Conservation (phyloP, 2,113 vertebrate genomes). For the Oreotrochilus melanogaster region DNA sequence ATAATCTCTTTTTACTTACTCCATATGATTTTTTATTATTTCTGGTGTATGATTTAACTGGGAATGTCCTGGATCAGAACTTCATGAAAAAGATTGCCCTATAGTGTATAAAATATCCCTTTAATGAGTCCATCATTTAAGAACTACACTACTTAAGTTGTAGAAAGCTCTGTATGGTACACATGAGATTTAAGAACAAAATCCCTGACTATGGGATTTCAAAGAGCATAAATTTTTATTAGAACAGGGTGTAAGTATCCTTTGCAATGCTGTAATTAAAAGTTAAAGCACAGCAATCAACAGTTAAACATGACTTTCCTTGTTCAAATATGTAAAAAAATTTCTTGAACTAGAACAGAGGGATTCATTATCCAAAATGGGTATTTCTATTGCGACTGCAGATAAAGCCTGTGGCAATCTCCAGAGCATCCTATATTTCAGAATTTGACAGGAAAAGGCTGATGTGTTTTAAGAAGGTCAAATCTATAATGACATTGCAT, state of each 20-base stretch:
- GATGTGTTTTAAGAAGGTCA: neutral
- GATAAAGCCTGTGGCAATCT: neutral
- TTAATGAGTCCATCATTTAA: neutral
- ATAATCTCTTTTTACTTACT: neutral
- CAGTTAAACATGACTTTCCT: neutral
- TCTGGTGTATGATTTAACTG: neutral
- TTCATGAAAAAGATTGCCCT: neutral
- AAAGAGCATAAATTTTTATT: neutral
- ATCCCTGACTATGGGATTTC: neutral
- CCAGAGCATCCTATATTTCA: neutral
- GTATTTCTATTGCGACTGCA: neutral
- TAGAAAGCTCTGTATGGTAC: neutral
- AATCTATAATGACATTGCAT: neutral
- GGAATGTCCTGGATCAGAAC: neutral
- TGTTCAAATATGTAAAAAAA: neutral
- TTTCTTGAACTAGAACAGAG: neutral
- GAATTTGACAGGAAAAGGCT: neutral
- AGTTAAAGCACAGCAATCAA: neutral
- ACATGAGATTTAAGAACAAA: neutral
- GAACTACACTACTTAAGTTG: neutral
- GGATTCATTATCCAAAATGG: neutral
- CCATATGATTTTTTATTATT: neutral
- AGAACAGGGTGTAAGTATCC: neutral
- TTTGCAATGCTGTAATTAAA: neutral
- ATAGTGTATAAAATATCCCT: neutral